A percentile compares a stretch with the other conserved stretches of the same genome.
Evolutionary conservation across 2,797 vertebrate species (phyloP).

Genomic region (Tympanoctomys barrerae): DNA sequence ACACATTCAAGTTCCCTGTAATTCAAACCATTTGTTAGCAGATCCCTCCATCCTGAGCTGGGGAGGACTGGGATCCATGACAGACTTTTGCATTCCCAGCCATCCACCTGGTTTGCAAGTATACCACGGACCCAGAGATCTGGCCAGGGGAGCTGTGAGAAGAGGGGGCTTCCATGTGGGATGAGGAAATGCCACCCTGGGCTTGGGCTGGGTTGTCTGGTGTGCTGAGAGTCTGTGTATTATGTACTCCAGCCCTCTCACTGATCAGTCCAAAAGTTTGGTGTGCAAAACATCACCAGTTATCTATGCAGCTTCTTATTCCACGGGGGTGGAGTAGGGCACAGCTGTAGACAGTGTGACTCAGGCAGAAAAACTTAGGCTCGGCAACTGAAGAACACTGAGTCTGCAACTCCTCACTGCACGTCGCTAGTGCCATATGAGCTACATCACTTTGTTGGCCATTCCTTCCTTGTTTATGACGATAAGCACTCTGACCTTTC

Average conservation of each 20-base stretch:
- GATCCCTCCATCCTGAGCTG: constrained; percentile 61
- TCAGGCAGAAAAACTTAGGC: background rate
- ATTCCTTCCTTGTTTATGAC: constrained; percentile 33
- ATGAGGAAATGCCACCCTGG: background rate
- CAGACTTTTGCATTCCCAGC: constrained; percentile 18
- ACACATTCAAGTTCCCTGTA: constrained; percentile 79
- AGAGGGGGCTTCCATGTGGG: background rate
- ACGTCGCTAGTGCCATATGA: background rate
- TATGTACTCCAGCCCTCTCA: background rate
- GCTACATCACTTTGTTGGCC: background rate
- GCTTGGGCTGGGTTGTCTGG: fast-evolving
- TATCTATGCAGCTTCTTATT: background rate
- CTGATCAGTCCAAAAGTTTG: background rate
- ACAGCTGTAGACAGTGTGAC: background rate
- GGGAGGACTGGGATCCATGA: constrained; percentile 22
- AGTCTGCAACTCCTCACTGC: background rate
- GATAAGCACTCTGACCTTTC: too few relatives aligned
- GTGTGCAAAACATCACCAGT: background rate
- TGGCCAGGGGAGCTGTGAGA: background rate
- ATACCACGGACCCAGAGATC: background rate
- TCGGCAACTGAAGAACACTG: background rate
- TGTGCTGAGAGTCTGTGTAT: background rate
- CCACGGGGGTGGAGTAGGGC: background rate
- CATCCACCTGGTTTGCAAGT: background rate
- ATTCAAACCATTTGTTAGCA: constrained; percentile 81